phyloP scores from a whole-genome alignment of 2,113 vertebrate species.

The Aptenodytes patagonicus region DNA sequence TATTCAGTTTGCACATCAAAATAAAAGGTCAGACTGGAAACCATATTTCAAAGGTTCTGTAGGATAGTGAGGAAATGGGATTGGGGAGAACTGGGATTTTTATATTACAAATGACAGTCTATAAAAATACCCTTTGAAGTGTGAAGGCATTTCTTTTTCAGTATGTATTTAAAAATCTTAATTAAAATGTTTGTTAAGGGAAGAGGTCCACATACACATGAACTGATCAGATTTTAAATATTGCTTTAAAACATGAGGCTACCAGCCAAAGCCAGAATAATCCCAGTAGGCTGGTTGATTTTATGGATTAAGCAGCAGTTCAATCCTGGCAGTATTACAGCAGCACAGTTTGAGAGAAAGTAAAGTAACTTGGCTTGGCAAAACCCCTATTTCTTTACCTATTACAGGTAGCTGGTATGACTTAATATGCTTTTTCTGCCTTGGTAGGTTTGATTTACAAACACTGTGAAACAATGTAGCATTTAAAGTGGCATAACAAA shows the following conservation, averaged over 20 bases:
- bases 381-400: neutral
- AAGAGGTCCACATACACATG: neutral
- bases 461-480: neutral
- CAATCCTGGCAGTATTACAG: neutral
- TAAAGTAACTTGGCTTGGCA: neutral
- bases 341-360: neutral
- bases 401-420: neutral
- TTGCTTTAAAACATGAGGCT: neutral
- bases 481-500: neutral
- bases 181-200: neutral
- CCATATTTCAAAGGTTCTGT: neutral
- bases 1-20: neutral
- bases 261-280: neutral
- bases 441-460: neutral
- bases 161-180: neutral
- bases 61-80: neutral
- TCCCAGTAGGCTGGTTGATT: neutral
- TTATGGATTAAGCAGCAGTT: neutral
- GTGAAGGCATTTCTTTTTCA: neutral
- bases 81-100: neutral
- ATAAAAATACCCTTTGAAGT: neutral
- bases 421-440: neutral
- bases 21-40: neutral
- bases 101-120: neutral
- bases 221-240: neutral